phyloP scores from a whole-genome alignment of 2,888 invertebrate species.

The Mesoligia furuncula region DNA sequence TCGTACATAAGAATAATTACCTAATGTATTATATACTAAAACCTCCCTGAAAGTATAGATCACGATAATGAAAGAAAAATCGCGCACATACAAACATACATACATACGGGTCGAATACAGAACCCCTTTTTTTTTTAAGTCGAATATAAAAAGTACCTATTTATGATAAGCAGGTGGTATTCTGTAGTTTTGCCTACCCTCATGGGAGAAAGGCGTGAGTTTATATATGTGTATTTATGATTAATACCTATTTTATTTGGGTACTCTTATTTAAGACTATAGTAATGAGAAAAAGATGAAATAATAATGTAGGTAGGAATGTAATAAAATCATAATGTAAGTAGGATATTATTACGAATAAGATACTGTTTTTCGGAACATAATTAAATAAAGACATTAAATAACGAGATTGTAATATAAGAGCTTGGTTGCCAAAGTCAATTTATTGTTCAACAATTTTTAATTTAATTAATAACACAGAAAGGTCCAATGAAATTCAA shows the following conservation, averaged over 20 bases:
- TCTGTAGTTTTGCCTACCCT: neutral
- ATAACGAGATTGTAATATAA: constrained; percentile 19
- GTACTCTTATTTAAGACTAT: neutral
- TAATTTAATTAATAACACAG: constrained; percentile 40
- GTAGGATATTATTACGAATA: neutral
- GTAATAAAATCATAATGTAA: neutral
- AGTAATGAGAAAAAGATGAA: neutral
- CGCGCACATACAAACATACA: too few relatives aligned
- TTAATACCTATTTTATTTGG: neutral
- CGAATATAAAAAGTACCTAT: neutral
- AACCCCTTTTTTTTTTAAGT: too few relatives aligned
- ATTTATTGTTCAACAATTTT: constrained; percentile 28
- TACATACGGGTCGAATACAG: too few relatives aligned
- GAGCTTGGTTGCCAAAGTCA: constrained; percentile 31
- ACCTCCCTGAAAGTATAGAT: too few relatives aligned
- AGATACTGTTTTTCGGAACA: neutral
- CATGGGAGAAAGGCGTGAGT: neutral
- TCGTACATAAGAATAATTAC: too few relatives aligned
- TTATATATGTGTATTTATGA: neutral
- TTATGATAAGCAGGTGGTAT: neutral
- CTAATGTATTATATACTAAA: too few relatives aligned
- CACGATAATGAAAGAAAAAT: too few relatives aligned
- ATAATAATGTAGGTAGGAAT: neutral
- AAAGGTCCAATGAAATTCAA: constrained; percentile 40
- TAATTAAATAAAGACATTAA: constrained; percentile 5